These are phyloP conservation scores for Alloscopus bannaensis DNA, from an alignment of 2,888 invertebrate genomes.

Conservation along the genomic window DNA sequence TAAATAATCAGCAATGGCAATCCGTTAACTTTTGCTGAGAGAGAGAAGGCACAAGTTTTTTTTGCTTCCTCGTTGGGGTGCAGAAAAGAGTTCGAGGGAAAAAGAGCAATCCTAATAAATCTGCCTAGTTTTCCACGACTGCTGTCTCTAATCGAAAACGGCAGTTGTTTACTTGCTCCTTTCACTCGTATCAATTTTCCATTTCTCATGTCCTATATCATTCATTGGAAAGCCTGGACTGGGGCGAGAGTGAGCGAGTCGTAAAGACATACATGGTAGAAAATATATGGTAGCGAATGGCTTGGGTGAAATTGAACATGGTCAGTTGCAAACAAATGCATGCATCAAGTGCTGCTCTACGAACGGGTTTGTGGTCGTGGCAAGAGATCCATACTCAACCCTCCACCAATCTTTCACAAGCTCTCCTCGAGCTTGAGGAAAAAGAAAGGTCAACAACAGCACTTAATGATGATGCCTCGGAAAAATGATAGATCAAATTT, in stretches of 20 bases:
- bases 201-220: conserved; percentile 1
- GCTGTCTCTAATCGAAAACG: conserved; percentile 12
- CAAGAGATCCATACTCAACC: no score
- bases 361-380: no score
- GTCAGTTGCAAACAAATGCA: conserved; percentile 1
- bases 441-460: background rate
- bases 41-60: background rate
- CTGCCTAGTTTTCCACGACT: background rate
- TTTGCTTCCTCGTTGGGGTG: no score
- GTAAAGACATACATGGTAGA: background rate
- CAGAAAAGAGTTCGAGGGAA: no score
- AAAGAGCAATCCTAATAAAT: conserved; percentile 18
- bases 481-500: conserved; percentile 19
- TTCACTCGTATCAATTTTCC: conserved; percentile 17
- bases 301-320: conserved; percentile 1
- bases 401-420: no score
- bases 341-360: no score
- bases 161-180: conserved; percentile 22
- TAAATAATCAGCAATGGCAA: conserved; percentile 15
- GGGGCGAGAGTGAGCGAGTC: background rate
- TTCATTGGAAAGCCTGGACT: background rate
- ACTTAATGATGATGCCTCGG: background rate
- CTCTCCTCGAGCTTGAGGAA: no score
- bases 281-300: background rate
- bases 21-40: background rate